Conservation (phyloP, 1,140 invertebrate genomes). For the Drosophila ercepeae region DNA sequence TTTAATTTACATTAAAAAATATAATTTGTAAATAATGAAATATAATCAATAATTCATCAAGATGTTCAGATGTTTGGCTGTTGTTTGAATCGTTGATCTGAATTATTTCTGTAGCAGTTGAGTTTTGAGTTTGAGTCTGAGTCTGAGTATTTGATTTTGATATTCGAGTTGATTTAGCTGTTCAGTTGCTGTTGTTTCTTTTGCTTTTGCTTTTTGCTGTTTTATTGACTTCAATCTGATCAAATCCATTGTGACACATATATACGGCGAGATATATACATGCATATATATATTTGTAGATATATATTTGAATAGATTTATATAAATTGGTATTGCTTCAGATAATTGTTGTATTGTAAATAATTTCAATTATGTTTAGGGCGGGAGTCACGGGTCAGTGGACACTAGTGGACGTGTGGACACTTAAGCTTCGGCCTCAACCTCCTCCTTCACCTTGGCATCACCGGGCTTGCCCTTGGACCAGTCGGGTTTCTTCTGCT, state of each 20-base stretch:
- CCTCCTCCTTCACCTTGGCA: slow-evolving; percentile 94
- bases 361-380: slow-evolving; percentile 69
- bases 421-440: slow-evolving; percentile 89
- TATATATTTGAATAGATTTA: slow-evolving; percentile 50
- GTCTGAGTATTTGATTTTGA: slow-evolving; percentile 23
- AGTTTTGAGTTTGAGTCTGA: slow-evolving; percentile 51
- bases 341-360: slow-evolving; percentile 54
- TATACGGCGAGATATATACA: slow-evolving; percentile 50
- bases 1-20: slow-evolving; percentile 81
- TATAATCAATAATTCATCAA: slow-evolving; percentile 74
- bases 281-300: slow-evolving; percentile 46
- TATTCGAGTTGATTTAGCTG: slow-evolving; percentile 51
- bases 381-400: slow-evolving; percentile 80
- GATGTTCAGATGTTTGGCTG: slow-evolving; percentile 68
- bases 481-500: slow-evolving; percentile 95
- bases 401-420: slow-evolving; percentile 73
- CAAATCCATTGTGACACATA: slow-evolving; percentile 46
- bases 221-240: slow-evolving; percentile 62
- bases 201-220: no score
- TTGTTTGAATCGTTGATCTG: slow-evolving; percentile 62
- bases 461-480: slow-evolving; percentile 93
- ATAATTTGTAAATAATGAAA: slow-evolving; percentile 80
- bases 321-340: slow-evolving; percentile 52
- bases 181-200: slow-evolving; percentile 44
- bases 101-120: slow-evolving; percentile 67